Percentiles rank a stretch among this genome's conserved stretches.
Conservation (phyloP, 2,113 vertebrate species). For the Engystomops pustulosus region DNA sequence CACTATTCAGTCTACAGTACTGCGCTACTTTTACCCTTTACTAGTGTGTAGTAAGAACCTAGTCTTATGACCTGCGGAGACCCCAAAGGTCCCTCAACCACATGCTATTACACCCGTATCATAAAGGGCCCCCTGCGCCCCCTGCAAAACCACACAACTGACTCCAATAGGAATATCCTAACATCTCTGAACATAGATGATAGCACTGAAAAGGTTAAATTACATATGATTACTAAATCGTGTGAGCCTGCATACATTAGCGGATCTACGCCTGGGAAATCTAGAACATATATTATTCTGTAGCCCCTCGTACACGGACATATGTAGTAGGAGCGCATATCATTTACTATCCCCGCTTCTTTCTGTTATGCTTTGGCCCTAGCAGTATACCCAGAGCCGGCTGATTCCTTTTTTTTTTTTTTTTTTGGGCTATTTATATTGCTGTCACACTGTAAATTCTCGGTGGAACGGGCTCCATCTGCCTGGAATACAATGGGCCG, state of each 20-base stretch:
- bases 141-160: neutral
- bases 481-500: slow-evolving; percentile 59
- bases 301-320: neutral
- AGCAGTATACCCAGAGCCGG: slow-evolving; percentile 29
- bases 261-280: neutral
- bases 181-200: no score
- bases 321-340: slow-evolving; percentile 3
- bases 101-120: no score
- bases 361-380: slow-evolving; percentile 30
- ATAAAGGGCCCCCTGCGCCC: no score
- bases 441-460: slow-evolving; percentile 56
- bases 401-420: slow-evolving; percentile 18
- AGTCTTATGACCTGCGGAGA: no score
- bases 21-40: no score
- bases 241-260: neutral
- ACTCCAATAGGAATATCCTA: neutral
- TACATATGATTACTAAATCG: neutral
- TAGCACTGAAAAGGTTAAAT: neutral
- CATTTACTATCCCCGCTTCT: slow-evolving; percentile 1
- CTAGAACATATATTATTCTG: neutral
- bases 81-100: no score
- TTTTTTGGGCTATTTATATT: slow-evolving; percentile 57
- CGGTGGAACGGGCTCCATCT: slow-evolving; percentile 57
- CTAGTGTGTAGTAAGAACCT: no score
- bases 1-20: no score